Base-by-base conservation (phyloP, 2,797 vertebrate species). In the Xiphorhynchus erythropygius region DNA sequence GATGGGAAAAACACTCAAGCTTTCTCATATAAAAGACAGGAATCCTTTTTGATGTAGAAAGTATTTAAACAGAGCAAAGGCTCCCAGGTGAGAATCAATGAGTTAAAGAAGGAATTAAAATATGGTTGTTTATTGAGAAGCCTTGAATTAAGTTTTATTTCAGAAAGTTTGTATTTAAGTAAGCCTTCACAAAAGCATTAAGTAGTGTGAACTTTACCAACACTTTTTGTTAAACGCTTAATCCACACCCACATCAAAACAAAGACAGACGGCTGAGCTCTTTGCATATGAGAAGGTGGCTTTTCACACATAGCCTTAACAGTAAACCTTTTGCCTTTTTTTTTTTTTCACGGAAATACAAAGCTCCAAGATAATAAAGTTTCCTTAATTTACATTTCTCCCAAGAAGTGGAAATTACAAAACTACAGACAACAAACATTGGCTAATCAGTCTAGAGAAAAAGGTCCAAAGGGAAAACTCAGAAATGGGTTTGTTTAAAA, bases 191-290 rank as follows among this genome's bases (percentile, higher is more conserved):
- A 84, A 90, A 91, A 86, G 63, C 65, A 82, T 82, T 90, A 85
- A 87, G 46, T 19, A 87, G 67, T 68, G 93, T 93, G 95, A 97
- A 96, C 95, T 92, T 95, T 92, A 89, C 83, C 70, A 86, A 49
- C 59, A 46, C 32, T 95, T 96, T 87, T 89, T 89, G 92, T 93
- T 94, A 84, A 93, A 87, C 2, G 19, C 92, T 94, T 89, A 93
- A 96, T 93, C 90, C 94, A 92, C 94, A 89, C 88, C 92, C 94
- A 96, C 86, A 89, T 89, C 94, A 95, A 93, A 96, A 96, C 96
- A 97, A 95, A 96, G 94, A 89, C 76, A 84, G 85, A 42, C 55
- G 52, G 86, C 91, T 82, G 74, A 95, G 86, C 70, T 90, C 67
- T 95, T 95, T 96, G 79, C 94, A 96, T 90, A 79, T 90, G 88